phyloP scores from a whole-genome alignment of 92 coral and sea anemone genomes.

The Zoanthus gigantus region DNA sequence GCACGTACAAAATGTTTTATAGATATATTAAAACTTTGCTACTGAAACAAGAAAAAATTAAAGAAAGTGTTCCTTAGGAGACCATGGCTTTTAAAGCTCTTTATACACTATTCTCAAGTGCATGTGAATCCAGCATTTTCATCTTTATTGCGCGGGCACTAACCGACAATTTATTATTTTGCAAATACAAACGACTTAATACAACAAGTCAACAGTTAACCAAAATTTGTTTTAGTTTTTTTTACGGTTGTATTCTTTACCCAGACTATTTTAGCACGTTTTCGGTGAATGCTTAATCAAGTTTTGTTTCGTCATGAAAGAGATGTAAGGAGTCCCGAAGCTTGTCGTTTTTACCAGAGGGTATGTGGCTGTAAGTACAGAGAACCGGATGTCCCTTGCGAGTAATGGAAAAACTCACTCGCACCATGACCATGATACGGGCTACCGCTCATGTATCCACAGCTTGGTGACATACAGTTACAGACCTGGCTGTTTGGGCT shows the following conservation, averaged over 20 bases:
- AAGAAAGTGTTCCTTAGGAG: not conserved
- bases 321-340: not conserved
- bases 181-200: no score
- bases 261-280: constrained; percentile 2
- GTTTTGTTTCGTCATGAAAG: constrained; percentile 4
- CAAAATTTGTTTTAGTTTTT: not conserved
- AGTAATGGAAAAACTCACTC: constrained; percentile 81
- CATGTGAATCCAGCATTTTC: not conserved
- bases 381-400: constrained; percentile 70
- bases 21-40: no score
- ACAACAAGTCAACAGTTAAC: no score
- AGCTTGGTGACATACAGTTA: constrained; percentile 81
- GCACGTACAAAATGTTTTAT: no score
- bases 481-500: constrained; percentile 86
- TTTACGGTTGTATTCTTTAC: constrained; percentile 9
- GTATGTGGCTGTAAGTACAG: constrained; percentile 74
- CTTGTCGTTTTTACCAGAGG: constrained; percentile 65
- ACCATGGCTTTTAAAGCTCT: not conserved
- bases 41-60: no score
- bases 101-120: not conserved
- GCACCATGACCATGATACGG: constrained; percentile 70
- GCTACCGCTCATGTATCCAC: constrained; percentile 80
- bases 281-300: not conserved
- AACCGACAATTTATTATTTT: not conserved
- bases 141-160: not conserved